These are phyloP conservation scores for Semotilus atromaculatus DNA, from an alignment of 2,797 vertebrate genomes.

Conservation along the genomic window DNA sequence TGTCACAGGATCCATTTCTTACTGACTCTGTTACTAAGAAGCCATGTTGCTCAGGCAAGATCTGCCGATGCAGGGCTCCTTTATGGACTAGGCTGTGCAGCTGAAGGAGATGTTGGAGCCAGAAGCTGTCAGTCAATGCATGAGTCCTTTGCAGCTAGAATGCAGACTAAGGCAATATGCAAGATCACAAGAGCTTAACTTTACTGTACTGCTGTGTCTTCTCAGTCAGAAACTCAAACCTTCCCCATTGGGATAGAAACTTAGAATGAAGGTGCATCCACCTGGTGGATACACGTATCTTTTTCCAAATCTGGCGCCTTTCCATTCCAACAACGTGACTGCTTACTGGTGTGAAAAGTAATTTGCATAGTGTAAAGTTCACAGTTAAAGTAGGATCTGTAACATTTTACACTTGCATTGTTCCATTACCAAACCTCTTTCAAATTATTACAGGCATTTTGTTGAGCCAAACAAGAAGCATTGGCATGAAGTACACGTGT, in stretches of 20 bases:
- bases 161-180: background rate
- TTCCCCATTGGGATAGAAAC: background rate
- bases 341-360: too few relatives aligned
- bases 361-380: too few relatives aligned
- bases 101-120: background rate
- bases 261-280: background rate
- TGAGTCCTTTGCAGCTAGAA: background rate
- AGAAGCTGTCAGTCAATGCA: background rate
- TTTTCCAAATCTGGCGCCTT: background rate
- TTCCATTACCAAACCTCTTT: background rate
- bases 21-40: background rate
- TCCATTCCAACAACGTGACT: too few relatives aligned
- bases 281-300: background rate
- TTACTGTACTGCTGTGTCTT: background rate
- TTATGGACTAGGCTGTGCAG: background rate
- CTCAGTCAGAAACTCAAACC: background rate
- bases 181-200: background rate
- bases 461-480: too few relatives aligned
- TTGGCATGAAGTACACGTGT: background rate
- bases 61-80: background rate
- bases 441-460: background rate
- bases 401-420: background rate
- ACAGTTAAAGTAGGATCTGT: too few relatives aligned
- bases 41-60: background rate
- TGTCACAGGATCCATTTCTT: background rate